Conservation (phyloP, 2,797 vertebrate species). For the Phrynocephalus forsythii region DNA sequence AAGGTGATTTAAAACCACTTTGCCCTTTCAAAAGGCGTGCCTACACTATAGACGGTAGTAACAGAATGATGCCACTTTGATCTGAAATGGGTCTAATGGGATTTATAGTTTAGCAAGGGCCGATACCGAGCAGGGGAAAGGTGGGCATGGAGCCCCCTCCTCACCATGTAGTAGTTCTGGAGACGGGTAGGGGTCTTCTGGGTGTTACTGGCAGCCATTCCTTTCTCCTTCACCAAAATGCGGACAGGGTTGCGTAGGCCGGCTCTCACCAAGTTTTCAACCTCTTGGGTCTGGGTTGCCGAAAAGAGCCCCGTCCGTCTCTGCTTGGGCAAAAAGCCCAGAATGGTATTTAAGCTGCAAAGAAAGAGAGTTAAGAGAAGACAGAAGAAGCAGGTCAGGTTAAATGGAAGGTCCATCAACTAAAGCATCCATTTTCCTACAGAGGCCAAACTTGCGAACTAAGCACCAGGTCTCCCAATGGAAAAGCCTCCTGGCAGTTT, state of each 20-base stretch:
- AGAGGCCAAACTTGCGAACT: neutral
- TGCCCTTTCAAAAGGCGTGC: neutral
- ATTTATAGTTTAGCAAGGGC: no score
- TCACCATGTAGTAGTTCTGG: conserved; percentile 92
- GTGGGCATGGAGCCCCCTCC: neutral
- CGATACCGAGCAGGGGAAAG: no score
- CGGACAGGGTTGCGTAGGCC: conserved; percentile 96
- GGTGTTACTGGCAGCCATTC: conserved; percentile 79
- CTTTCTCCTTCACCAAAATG: conserved; percentile 95
- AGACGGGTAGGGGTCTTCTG: conserved; percentile 93
- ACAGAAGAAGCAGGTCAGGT: neutral
- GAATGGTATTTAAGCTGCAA: conserved; percentile 90
- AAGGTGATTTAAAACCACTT: neutral
- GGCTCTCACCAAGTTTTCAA: conserved; percentile 94
- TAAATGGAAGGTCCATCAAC: neutral
- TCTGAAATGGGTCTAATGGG: no score
- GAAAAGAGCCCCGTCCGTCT: conserved; percentile 95
- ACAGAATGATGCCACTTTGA: accelerated
- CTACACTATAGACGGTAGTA: no score
- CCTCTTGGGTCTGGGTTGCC: conserved; percentile 96
- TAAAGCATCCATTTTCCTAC: neutral
- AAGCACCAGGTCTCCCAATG: no score
- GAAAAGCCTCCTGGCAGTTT: no score
- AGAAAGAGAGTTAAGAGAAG: neutral
- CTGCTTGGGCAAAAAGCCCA: conserved; percentile 92